Conservation (phyloP, 2,888 invertebrate species). For the Tolmerus cingulatus region DNA sequence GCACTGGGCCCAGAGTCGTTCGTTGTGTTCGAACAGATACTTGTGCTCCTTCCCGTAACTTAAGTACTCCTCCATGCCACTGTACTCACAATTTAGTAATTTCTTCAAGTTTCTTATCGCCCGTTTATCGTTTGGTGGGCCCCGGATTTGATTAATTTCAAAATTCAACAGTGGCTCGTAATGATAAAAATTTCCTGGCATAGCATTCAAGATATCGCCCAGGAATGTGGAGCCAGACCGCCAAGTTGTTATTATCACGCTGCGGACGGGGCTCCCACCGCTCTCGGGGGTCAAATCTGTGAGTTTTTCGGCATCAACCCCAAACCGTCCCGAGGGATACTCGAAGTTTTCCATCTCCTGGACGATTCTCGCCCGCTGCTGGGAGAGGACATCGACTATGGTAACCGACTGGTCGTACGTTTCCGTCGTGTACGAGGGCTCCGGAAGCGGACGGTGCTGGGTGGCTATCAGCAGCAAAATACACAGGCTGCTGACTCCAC, state of each 20-base stretch:
- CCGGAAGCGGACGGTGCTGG: slow-evolving; percentile 60
- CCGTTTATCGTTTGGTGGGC: slow-evolving; percentile 72
- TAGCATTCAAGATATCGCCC: slow-evolving; percentile 82
- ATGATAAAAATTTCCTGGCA: slow-evolving; percentile 88
- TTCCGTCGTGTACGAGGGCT: slow-evolving; percentile 51
- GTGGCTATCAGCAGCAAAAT: slow-evolving; percentile 63
- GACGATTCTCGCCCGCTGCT: slow-evolving; percentile 67
- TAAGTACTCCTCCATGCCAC: slow-evolving; percentile 77
- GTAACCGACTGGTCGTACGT: slow-evolving; percentile 62
- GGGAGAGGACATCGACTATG: slow-evolving; percentile 68
- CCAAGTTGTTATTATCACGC: slow-evolving; percentile 87
- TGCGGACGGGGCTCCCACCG: slow-evolving; percentile 77
- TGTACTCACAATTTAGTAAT: slow-evolving; percentile 80
- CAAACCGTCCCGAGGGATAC: slow-evolving; percentile 68
- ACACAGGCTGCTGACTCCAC: slow-evolving; percentile 62
- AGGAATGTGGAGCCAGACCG: slow-evolving; percentile 90
- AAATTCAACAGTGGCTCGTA: slow-evolving; percentile 88
- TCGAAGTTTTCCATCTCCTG: slow-evolving; percentile 70
- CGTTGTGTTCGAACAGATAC: slow-evolving; percentile 86
- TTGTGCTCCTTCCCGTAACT: slow-evolving; percentile 78
- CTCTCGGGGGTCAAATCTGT: slow-evolving; percentile 74
- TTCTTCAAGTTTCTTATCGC: slow-evolving; percentile 75
- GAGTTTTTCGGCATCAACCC: slow-evolving; percentile 67
- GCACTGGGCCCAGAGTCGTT: slow-evolving; percentile 84
- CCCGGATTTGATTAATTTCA: slow-evolving; percentile 82